Base-by-base conservation (phyloP, 2,797 vertebrate genomes). In the Serranus cabrilla region DNA sequence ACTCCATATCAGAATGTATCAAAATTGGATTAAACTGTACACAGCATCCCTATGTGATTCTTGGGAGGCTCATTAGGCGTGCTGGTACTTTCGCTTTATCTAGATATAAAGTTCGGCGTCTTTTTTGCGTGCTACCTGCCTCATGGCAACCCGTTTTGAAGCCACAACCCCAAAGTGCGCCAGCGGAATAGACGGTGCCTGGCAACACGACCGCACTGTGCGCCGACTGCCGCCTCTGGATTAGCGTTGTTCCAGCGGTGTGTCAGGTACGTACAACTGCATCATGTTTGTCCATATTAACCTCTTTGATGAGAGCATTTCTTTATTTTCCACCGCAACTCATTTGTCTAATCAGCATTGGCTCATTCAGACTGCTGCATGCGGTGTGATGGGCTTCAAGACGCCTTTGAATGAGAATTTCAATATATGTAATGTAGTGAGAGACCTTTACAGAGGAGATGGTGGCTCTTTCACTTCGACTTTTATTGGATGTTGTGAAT, bases 131-230 rank as follows among this genome's bases (percentile, higher is more conserved):
- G 69, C 23, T 75, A 21, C 60, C 74, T 68, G 46, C 70, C 64
- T 88, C 81, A 92, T 93, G 92, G 93, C 93, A 93, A 91, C 93
- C 89, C 87, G 51, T 23, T 76, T 92, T 90, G 88, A 91, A 92
- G 91, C 57, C 87, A 87, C 90, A 92, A 78, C 80, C 81, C 87
- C 83, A 0, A 78, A 91, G 85, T 91, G 92, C 89, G 83, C 88
- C 83, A 91, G 84, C 81, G 65, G 87, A 88, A 57, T 63, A 79
- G 84, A 34, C 34, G 34, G 34, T 20, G 88, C 87, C 87, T 89
- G 90, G 84, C 85, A 82, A 78, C 90, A 88, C 86, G 80, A 89
- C 78, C 47, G 84, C 86, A 84, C 84, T 16, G 82, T 60, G 55
- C 49, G 50, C 80, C 65, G 52, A 49, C 80, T 46, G 81, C 58